A percentile compares a stretch with the other conserved stretches of the same genome.
Evolutionary conservation across 2,113 vertebrate genomes (phyloP).

Genomic region (Malurus melanocephalus): DNA sequence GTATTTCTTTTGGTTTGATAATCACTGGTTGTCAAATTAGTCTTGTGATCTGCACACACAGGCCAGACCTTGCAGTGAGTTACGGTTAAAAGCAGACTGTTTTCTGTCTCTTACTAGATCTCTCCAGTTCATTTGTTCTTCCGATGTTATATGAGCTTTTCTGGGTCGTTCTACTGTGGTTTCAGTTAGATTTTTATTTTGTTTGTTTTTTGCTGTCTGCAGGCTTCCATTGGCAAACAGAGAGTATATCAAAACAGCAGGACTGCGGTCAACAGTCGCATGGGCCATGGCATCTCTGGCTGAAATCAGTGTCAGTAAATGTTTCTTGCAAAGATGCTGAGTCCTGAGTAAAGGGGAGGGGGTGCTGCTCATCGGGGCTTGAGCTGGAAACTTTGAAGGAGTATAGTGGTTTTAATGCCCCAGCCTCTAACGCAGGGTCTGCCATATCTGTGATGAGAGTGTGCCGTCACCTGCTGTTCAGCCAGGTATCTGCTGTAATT

Average conservation of each 20-base stretch:
- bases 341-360: background rate
- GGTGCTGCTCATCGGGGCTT: background rate
- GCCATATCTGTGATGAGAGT: background rate
- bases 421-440: background rate
- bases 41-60: background rate
- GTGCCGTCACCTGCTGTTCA: background rate
- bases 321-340: background rate
- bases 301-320: conserved; percentile 78
- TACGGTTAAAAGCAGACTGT: background rate
- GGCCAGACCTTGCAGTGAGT: background rate
- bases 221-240: conserved; percentile 86
- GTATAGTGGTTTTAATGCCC: background rate
- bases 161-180: background rate
- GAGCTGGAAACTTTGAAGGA: background rate
- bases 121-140: background rate
- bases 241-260: conserved; percentile 81
- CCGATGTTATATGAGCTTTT: background rate
- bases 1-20: background rate
- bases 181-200: background rate
- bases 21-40: background rate
- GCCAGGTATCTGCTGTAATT: background rate
- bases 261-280: conserved; percentile 86
- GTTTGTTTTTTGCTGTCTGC: background rate
- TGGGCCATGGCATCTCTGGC: conserved; percentile 90
- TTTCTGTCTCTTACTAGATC: background rate